Evolutionary conservation across 2,888 invertebrate species (phyloP), one percentile per base, ranked within the genome.

Genomic region (Bimastos eiseni): DNA sequence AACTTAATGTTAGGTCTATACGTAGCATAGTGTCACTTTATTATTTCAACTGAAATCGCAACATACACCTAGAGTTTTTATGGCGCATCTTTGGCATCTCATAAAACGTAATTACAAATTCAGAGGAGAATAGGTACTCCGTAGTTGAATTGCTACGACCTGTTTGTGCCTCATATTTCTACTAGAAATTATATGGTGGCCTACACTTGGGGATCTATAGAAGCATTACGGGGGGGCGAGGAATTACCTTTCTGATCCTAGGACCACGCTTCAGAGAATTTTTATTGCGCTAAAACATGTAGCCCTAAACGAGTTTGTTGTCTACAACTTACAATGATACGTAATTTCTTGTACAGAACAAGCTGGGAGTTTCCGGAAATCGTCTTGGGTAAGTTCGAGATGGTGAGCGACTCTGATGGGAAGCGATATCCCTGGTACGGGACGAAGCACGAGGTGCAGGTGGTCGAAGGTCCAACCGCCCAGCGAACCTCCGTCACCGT

Each of bases 301-400:
- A n/a, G n/a, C n/a, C n/a, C n/a, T n/a, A n/a, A n/a, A n/a, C n/a
- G n/a, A n/a, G 70, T n/a, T 30, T 70, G 70, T n/a, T 70, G 1
- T 70, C 70, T n/a, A 70, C 1, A 90, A 49, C 13, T n/a, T 34
- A 11, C 19, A 24, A 49, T 70, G n/a, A n/a, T n/a, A n/a, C 30
- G 34, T n/a, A 8, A 24, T 70, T 34, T 30, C 83, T 70, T n/a
- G 49, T 17, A 83, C 93, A 95, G 95, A 91, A 94, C 95, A 36
- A 95, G 95, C 91, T 95, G 95, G 95, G 95, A 94, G 92, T 95
- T 95, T 92, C 95, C 95, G 24, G 95, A 95, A 91, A 92, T 95
- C 83, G 94, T 93, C 37, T 93, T 93, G 44, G 94, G 94, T 90
- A 93, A 94, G 90, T 94, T 94, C 92, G 91, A 92, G 36, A 95